These are phyloP conservation scores for Stercorarius parasiticus DNA, from an alignment of 2,113 vertebrate genomes.

Conservation along the genomic window DNA sequence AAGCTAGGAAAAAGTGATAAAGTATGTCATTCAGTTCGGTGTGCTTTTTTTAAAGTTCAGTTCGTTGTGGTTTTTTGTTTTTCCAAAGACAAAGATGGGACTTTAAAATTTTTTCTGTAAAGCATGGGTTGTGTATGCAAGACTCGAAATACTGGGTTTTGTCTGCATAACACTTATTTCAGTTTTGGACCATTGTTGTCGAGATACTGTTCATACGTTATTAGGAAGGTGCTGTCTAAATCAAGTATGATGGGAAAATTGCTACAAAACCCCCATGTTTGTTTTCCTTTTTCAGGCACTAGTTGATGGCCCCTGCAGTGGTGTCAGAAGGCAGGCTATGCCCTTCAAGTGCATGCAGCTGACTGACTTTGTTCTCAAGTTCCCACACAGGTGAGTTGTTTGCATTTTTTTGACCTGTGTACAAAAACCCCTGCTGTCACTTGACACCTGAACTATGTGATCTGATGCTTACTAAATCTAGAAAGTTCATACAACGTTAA, in stretches of 20 bases:
- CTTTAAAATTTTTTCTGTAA: not conserved
- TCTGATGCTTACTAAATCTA: not conserved
- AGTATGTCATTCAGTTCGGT: not conserved
- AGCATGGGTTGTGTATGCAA: not conserved
- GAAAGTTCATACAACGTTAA: not conserved
- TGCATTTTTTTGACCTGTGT: not conserved
- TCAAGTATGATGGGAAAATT: not conserved
- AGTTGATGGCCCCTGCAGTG: slow-evolving; percentile 92
- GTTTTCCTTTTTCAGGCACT: slow-evolving; percentile 77
- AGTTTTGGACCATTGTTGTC: rapidly evolving
- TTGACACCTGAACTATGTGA: not conserved
- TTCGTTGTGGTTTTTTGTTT: not conserved
- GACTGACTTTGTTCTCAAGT: slow-evolving; percentile 94
- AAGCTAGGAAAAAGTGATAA: not conserved
- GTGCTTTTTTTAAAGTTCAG: not conserved
- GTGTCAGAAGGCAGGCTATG: slow-evolving; percentile 92
- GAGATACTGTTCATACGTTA: rapidly evolving
- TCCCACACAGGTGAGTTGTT: slow-evolving; percentile 84
- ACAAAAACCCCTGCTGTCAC: not conserved
- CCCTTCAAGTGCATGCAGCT: slow-evolving; percentile 90
- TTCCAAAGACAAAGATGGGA: not conserved
- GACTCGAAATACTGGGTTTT: rapidly evolving
- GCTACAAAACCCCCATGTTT: rapidly evolving
- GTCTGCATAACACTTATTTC: rapidly evolving
- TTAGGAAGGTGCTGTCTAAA: not conserved